A percentile compares a stretch with the other conserved stretches of the same genome.
Evolutionary conservation across 2,888 invertebrate genomes (phyloP).

Genomic region (Eupithecia tripunctaria): DNA sequence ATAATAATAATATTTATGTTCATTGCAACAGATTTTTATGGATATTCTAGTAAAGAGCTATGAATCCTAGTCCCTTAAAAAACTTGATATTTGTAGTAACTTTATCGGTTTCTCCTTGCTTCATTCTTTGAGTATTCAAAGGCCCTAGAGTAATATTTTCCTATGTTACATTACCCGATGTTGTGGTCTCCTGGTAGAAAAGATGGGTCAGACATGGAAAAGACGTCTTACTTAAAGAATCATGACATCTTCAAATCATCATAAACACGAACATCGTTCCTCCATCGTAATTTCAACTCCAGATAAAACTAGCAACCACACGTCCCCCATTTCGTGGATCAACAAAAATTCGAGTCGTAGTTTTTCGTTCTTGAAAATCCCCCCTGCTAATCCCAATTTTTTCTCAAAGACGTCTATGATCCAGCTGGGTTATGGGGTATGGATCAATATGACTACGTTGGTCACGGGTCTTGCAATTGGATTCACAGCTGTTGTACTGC

Average conservation of each 20-base stretch:
- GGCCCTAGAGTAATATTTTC: background rate
- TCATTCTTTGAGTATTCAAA: background rate
- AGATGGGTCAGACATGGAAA: background rate
- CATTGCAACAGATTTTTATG: background rate
- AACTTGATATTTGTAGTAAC: background rate
- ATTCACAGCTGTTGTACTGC: constrained; percentile 85
- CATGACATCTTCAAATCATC: background rate
- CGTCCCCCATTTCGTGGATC: background rate
- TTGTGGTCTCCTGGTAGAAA: background rate
- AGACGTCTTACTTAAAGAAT: background rate
- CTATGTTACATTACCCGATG: background rate
- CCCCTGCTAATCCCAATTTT: constrained; percentile 58
- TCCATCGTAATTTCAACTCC: background rate
- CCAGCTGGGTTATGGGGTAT: constrained; percentile 64
- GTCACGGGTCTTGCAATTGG: constrained; percentile 86
- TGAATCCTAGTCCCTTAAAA: background rate
- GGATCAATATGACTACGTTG: constrained; percentile 83
- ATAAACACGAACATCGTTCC: background rate
- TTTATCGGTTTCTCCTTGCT: background rate
- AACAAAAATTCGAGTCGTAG: background rate
- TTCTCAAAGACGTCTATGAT: constrained; percentile 59
- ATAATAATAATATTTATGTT: background rate
- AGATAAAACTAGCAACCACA: background rate
- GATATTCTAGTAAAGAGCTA: background rate
- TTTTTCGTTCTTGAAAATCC: background rate